phyloP scores from a whole-genome alignment of 1,140 invertebrate genomes.

The Papilio dardanus region DNA sequence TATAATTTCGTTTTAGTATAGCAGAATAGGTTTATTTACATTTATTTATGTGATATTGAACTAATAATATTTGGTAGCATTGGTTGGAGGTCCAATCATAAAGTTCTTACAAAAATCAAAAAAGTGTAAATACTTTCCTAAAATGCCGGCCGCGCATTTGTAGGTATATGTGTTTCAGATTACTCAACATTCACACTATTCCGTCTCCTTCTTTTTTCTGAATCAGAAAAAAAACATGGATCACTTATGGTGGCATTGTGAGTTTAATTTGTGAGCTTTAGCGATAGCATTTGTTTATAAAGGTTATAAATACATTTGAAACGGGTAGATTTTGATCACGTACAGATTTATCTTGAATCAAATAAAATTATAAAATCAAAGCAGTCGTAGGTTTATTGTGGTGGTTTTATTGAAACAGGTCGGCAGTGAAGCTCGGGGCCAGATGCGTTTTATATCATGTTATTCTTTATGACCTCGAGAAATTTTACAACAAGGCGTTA shows the following conservation, averaged over 20 bases:
- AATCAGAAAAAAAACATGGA: no score
- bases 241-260: no score
- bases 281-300: background rate
- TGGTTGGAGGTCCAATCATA: no score
- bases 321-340: no score
- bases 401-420: background rate
- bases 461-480: background rate
- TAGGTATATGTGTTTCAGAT: no score
- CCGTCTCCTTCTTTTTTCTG: no score
- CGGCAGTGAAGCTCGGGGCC: background rate
- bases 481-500: background rate
- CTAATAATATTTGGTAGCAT: no score
- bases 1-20: background rate
- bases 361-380: conserved; percentile 9
- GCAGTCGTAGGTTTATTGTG: background rate
- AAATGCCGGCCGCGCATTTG: no score
- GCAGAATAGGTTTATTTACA: background rate
- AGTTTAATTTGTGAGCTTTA: background rate
- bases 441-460: conserved; percentile 10
- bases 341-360: background rate
- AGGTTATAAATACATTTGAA: background rate
- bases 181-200: no score
- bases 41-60: no score
- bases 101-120: no score
- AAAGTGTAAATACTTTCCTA: no score